Evolutionary conservation across 1,140 invertebrate genomes (phyloP).

Genomic region (Lucilia sericata): DNA sequence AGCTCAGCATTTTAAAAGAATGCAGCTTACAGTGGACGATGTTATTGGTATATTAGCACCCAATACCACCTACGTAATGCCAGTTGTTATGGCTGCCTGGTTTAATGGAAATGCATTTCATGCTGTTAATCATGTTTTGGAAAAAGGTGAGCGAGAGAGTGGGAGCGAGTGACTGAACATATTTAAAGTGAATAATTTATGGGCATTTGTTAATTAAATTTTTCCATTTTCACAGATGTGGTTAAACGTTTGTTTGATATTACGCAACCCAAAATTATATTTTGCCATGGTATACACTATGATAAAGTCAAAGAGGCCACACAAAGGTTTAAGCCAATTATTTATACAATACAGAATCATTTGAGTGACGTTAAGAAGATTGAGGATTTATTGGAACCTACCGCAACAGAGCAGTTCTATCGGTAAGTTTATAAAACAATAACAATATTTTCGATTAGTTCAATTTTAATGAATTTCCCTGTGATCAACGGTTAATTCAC

Average conservation of each 20-base stretch:
- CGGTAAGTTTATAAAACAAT: slow-evolving; percentile 49
- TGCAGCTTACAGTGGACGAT: slow-evolving; percentile 56
- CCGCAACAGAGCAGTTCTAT: slow-evolving; percentile 54
- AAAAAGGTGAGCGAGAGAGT: slow-evolving; percentile 51
- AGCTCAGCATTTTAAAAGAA: slow-evolving; percentile 55
- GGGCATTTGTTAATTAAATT: not conserved
- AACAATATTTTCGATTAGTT: no score
- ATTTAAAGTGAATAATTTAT: not conserved
- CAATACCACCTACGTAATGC: slow-evolving; percentile 59
- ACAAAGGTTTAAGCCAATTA: slow-evolving; percentile 54
- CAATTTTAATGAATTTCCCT: no score
- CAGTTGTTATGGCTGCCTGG: slow-evolving; percentile 57
- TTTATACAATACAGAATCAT: slow-evolving; percentile 54
- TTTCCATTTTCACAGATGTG: slow-evolving; percentile 12
- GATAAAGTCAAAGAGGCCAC: slow-evolving; percentile 56
- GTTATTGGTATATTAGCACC: slow-evolving; percentile 59
- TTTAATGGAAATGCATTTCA: slow-evolving; percentile 62
- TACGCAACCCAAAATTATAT: slow-evolving; percentile 58
- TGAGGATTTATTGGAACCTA: slow-evolving; percentile 53
- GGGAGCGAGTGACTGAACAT: not conserved
- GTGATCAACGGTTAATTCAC: no score
- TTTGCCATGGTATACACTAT: slow-evolving; percentile 59
- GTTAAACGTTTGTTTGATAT: slow-evolving; percentile 50
- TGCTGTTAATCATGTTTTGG: slow-evolving; percentile 54
- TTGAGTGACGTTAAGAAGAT: slow-evolving; percentile 52